Base-by-base conservation (phyloP, 2,888 invertebrate genomes). In the Platerodrilus igneus region DNA sequence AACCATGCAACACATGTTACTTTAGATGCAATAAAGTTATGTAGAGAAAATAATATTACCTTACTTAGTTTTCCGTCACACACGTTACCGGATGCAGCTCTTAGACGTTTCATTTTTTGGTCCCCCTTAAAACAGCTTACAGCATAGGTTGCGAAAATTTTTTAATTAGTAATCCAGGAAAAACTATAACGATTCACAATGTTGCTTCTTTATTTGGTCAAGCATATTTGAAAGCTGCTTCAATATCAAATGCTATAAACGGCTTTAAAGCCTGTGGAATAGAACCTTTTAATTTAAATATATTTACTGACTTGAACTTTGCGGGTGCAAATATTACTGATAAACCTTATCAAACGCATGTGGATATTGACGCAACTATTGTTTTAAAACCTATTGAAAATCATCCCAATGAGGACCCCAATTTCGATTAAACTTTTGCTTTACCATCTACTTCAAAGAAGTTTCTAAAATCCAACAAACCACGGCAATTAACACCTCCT, bases 1-100 rank as follows among this genome's bases (percentile, higher is more conserved):
- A 53, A 52, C 13, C 53, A 53, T 35, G 28, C 41, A 6, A 38
- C 47, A 13, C 50, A 52, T 46, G 41, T 10, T 48, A 50, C 21
- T 27, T 51, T 9, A 29, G 27, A 25, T 23, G 33, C 45, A 9
- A 44, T 50, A 17, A 47, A 51, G 11, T 26, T 34, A 7, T 51
- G 50, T 9, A 26, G 45, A 37, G 39, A 45, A 22, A 51, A 48
- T 19, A 37, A 39, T 5, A 51, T 51, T 8, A 19, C 41, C 9
- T 18, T 52, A 18, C 30, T 55, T 18, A 44, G 44, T 19, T 44
- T 52, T 20, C 52, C 52, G 8, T 52, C 50, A 11, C 55, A 55
- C 28, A 52, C 50, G 47, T 2, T 52, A 53, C 37, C 14, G 42
- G 7, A 20, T 54, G 9, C 54, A 55, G 27, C 51, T 45, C 8